phyloP scores from a whole-genome alignment of 2,113 vertebrate genomes.

The Leptobrachium leishanense region DNA sequence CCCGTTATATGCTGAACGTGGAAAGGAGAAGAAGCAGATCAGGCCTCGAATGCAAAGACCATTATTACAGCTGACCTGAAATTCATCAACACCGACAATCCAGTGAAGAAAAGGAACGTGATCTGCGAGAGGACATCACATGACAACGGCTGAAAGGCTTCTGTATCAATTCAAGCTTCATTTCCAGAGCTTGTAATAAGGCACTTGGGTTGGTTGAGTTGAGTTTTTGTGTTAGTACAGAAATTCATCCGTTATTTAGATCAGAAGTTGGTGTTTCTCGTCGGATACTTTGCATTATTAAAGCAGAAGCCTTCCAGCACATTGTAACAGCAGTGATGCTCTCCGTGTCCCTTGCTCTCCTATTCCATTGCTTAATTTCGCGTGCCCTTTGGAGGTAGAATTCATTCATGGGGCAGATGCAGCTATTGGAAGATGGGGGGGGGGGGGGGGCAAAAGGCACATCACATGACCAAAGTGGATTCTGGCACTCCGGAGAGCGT shows the following conservation, averaged over 20 bases:
- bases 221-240: neutral
- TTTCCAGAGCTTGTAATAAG: neutral
- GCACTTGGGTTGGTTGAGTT: neutral
- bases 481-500: constrained; percentile 1
- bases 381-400: constrained; percentile 31
- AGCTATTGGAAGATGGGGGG: no score
- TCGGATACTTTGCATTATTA: neutral
- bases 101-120: no score
- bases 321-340: neutral
- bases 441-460: neutral
- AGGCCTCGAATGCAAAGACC: neutral
- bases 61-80: neutral
- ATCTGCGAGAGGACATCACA: no score
- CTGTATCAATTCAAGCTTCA: neutral
- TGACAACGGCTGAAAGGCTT: no score
- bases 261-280: neutral
- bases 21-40: neutral
- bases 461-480: constrained; percentile 31
- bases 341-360: neutral
- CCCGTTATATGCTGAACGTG: no score
- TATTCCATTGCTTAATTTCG: neutral
- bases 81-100: no score
- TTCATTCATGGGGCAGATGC: neutral
- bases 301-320: neutral
- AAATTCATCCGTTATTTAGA: neutral